Conservation (phyloP, 2,888 invertebrate genomes). For the Craniophora ligustri region DNA sequence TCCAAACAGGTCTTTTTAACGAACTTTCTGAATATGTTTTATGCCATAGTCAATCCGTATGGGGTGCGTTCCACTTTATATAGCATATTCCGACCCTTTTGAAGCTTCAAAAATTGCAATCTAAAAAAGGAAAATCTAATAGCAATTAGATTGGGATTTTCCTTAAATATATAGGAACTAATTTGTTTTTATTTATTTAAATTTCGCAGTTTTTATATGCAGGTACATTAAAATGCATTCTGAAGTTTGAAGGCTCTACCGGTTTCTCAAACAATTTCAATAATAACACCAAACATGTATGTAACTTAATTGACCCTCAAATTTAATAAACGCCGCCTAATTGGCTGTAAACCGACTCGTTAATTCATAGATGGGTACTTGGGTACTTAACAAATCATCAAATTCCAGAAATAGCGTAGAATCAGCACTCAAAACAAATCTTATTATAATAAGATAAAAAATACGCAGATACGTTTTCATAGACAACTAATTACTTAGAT, state of each 20-base stretch:
- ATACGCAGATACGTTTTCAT: conserved; percentile 4
- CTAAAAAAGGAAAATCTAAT: too few species aligned
- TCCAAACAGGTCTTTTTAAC: background rate
- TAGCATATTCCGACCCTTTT: too few species aligned
- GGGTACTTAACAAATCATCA: too few species aligned
- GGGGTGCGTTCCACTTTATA: too few species aligned
- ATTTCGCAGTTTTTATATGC: too few species aligned
- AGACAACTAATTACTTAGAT: conserved; percentile 27
- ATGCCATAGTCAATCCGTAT: too few species aligned
- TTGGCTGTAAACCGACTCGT: background rate
- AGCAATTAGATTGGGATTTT: too few species aligned
- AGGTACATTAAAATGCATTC: background rate
- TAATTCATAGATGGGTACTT: background rate
- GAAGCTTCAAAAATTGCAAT: too few species aligned
- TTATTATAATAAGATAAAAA: background rate
- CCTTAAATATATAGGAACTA: too few species aligned
- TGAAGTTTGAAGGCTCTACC: background rate
- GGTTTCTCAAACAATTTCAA: background rate
- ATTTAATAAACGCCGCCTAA: background rate
- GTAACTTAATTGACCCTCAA: background rate
- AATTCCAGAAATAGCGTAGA: background rate
- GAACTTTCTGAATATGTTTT: background rate
- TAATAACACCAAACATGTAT: background rate
- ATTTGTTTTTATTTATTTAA: too few species aligned
- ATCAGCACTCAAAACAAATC: background rate